These are phyloP conservation scores for Amblyraja radiata DNA, from an alignment of 2,797 vertebrate genomes.

Conservation along the genomic window DNA sequence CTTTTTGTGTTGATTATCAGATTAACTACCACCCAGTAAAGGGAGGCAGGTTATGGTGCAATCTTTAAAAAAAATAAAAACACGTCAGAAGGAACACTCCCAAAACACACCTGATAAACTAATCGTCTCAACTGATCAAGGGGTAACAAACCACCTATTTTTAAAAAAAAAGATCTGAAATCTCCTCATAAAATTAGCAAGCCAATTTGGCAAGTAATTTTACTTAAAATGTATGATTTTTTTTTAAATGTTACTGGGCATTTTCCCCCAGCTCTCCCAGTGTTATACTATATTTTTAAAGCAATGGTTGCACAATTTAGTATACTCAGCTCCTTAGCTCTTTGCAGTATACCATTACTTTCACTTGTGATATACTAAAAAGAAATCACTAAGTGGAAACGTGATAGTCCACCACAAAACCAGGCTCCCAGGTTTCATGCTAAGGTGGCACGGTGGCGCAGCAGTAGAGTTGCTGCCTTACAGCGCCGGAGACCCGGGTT, in stretches of 20 bases:
- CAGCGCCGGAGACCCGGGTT: too few relatives aligned
- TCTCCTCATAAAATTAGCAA: neutral
- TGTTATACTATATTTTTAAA: neutral
- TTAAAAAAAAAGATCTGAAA: too few relatives aligned
- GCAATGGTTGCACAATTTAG: neutral
- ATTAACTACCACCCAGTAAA: constrained; percentile 69
- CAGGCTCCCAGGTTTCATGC: neutral
- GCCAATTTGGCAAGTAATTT: neutral
- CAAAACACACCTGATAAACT: constrained; percentile 57
- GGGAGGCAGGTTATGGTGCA: constrained; percentile 86
- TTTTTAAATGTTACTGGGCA: neutral
- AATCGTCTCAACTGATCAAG: neutral
- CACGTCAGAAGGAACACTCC: constrained; percentile 67
- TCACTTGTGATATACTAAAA: neutral
- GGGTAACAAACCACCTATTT: neutral
- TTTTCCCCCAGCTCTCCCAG: neutral
- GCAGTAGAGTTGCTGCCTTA: too few relatives aligned
- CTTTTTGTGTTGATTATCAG: constrained; percentile 66
- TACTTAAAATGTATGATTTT: too few relatives aligned
- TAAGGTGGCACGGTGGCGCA: too few relatives aligned
- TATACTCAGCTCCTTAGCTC: neutral
- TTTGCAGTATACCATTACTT: neutral
- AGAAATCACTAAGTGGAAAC: neutral
- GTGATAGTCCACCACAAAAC: neutral
- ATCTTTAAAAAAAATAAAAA: constrained; percentile 61